Base-by-base conservation (phyloP, 2,113 vertebrate species). In the Amblyopsis rosae region DNA sequence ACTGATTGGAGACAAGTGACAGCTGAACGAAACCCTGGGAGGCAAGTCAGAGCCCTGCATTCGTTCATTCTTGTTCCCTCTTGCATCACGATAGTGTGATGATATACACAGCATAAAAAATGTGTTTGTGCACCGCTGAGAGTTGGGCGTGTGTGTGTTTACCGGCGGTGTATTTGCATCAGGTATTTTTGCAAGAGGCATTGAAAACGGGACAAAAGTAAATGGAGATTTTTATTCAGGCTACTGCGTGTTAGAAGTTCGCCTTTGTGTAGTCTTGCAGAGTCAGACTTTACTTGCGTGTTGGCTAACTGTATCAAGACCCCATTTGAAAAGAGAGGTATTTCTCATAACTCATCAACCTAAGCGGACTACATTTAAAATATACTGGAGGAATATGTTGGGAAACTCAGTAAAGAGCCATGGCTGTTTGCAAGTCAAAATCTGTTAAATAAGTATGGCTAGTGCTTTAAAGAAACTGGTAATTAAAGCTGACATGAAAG, bases 151-250 rank as follows among this genome's bases (percentile, higher is more conserved):
- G 58, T 70, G 69, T 67, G 45, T 74, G 59, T 77, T 67, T 70
- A 59, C 50, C 41, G 64, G 75, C 65, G 70, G 67, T 77, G 54
- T 56, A 16, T 56, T 16, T 5, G 54, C 6, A 33, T 6, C 59
- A 58, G 26, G 66, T 60, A 59, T 75, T 69, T 78, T 17, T 60
- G 53, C 61, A 58, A 54, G 41, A 82, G 47, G 70, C 78, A 71
- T 72, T 69, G 69, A 67, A 84, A 81, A 77, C 58, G 69, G 56
- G 11, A 51, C 49, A 51, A 11, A 51, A 4, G 13, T 15, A 51
- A 11, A 51, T 51, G 12, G 11, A 51, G 11, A 15, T 15, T 12
- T 15, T 12, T 0, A 51, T 11, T 12, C 49, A 51, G 3, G 11
- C 13, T 54, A 16, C 13, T 54, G 51, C 51, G n/a, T 17, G 6